These are phyloP conservation scores for Hyppa rectilinea DNA, from an alignment of 2,888 invertebrate genomes.

Conservation along the genomic window DNA sequence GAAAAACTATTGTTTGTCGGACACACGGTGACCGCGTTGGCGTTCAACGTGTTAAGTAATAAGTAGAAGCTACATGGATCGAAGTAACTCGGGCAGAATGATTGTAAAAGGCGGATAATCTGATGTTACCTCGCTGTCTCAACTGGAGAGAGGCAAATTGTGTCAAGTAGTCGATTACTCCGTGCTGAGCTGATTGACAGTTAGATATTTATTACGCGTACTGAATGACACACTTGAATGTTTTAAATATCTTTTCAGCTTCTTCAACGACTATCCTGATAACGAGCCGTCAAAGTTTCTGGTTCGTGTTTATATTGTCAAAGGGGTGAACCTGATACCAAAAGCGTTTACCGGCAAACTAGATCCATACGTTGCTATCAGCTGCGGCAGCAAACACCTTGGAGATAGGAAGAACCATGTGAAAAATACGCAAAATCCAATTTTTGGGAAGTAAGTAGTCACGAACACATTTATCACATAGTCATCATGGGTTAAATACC, in stretches of 20 bases:
- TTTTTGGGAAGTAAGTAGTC: slow-evolving; percentile 93
- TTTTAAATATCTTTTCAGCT: slow-evolving; percentile 75
- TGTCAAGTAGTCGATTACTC: no score
- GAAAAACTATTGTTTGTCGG: no score
- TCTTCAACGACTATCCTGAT: slow-evolving; percentile 91
- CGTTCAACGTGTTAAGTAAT: no score
- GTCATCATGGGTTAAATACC: no score
- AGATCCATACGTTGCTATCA: slow-evolving; percentile 94
- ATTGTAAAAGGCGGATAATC: no score
- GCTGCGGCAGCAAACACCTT: slow-evolving; percentile 91
- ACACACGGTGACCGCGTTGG: no score
- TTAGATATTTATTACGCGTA: background rate
- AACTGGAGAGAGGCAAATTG: background rate
- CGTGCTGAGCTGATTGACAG: background rate
- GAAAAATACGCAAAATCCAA: slow-evolving; percentile 94
- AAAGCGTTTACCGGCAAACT: slow-evolving; percentile 93
- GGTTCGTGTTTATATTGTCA: slow-evolving; percentile 94
- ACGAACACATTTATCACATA: background rate
- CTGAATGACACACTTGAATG: background rate
- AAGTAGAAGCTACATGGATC: background rate
- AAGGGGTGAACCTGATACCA: slow-evolving; percentile 93
- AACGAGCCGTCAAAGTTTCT: slow-evolving; percentile 92
- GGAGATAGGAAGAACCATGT: slow-evolving; percentile 93
- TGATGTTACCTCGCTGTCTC: background rate
- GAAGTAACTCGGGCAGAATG: background rate